Evolutionary conservation across 2,888 invertebrate species (phyloP).

Genomic region (Stramonita haemastoma): DNA sequence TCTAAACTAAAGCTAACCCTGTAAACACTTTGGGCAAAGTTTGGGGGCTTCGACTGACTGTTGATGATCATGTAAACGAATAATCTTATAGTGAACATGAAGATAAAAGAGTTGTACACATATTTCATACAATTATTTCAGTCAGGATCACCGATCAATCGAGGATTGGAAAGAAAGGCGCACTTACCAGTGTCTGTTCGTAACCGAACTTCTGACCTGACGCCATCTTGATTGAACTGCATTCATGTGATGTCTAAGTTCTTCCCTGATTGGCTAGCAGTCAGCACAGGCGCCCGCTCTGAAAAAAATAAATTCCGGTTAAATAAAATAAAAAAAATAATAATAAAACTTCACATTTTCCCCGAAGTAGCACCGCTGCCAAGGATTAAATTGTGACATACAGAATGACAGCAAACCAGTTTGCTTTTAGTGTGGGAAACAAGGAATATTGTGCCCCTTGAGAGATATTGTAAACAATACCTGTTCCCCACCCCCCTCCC

Average conservation of each 20-base stretch:
- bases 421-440: neutral
- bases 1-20: no score
- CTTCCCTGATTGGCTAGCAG: slow-evolving; percentile 25
- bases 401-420: neutral
- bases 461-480: no score
- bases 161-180: no score
- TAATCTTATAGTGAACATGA: no score
- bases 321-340: neutral
- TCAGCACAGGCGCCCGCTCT: slow-evolving; percentile 9
- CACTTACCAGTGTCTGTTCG: slow-evolving; percentile 63
- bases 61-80: no score
- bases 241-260: neutral
- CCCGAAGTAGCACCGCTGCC: neutral
- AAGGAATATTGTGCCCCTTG: no score
- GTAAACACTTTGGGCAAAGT: no score
- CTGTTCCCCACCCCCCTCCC: no score
- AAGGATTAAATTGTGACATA: neutral
- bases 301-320: neutral
- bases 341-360: neutral
- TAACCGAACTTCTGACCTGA: slow-evolving; percentile 56
- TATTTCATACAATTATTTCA: no score
- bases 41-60: no score
- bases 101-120: no score
- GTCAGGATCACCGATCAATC: no score
- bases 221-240: slow-evolving; percentile 47